These are phyloP conservation scores for Phodopus roborovskii DNA, from an alignment of 2,113 vertebrate species.

Conservation along the genomic window DNA sequence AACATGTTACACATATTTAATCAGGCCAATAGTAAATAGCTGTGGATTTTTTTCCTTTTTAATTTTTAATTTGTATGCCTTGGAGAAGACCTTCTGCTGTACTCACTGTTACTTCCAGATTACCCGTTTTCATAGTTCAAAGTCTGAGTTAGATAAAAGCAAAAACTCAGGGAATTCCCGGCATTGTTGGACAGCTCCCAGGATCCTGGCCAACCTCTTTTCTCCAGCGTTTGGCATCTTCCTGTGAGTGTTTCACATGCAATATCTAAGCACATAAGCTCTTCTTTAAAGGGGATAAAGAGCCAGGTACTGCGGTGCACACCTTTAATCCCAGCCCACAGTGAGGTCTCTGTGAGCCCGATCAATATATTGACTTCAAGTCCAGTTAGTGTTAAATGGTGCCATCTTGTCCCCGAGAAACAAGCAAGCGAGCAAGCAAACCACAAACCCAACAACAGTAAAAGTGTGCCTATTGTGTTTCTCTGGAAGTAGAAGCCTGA, in stretches of 20 bases:
- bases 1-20: neutral
- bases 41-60: neutral
- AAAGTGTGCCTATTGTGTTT: neutral
- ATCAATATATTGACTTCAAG: too few relatives aligned
- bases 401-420: neutral
- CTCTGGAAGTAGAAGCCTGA: neutral
- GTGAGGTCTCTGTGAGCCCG: neutral
- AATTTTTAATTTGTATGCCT: neutral
- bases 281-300: neutral
- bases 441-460: neutral
- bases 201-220: neutral
- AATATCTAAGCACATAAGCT: neutral
- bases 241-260: neutral
- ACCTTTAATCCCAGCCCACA: neutral
- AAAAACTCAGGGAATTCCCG: neutral
- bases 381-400: neutral
- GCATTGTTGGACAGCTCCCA: neutral
- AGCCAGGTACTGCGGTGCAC: too few relatives aligned
- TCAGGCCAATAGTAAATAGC: neutral
- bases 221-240: too few relatives aligned
- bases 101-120: neutral
- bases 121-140: neutral
- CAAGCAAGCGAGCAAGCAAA: neutral
- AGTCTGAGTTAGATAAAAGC: neutral
- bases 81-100: too few relatives aligned